These are phyloP conservation scores for Leptinotarsa peninsularis DNA, from an alignment of 2,888 invertebrate genomes.

Conservation along the genomic window DNA sequence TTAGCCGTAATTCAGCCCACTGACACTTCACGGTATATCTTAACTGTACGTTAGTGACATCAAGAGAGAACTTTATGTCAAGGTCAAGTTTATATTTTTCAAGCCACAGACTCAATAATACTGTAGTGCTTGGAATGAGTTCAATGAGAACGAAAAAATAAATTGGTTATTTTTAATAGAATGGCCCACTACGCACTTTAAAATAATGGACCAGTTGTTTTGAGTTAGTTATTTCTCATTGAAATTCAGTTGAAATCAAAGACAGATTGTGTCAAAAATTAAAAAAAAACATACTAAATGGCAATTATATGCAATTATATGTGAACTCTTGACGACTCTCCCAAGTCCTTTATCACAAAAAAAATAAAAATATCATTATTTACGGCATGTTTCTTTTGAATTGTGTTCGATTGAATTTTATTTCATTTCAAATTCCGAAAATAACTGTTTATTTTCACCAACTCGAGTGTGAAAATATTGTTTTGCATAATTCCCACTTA, in stretches of 20 bases:
- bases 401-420: neutral
- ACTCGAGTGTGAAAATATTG: slow-evolving; percentile 8
- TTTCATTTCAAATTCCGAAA: neutral
- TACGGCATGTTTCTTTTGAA: neutral
- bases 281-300: too few species aligned
- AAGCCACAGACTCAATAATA: slow-evolving; percentile 6
- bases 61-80: slow-evolving; percentile 22
- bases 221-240: neutral
- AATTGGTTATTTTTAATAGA: neutral
- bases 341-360: too few species aligned
- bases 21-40: slow-evolving; percentile 4
- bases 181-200: neutral
- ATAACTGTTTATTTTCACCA: neutral
- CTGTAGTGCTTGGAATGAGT: slow-evolving; percentile 20
- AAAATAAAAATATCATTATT: neutral
- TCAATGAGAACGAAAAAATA: slow-evolving; percentile 21
- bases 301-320: too few species aligned
- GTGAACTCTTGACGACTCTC: too few species aligned
- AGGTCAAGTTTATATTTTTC: slow-evolving; percentile 22
- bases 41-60: neutral
- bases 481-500: neutral
- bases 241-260: neutral
- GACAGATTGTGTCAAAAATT: too few species aligned
- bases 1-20: slow-evolving; percentile 7
- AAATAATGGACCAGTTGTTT: neutral